These are phyloP conservation scores for Sympetrum striolatum DNA, from an alignment of 2,888 invertebrate species.

Conservation along the genomic window DNA sequence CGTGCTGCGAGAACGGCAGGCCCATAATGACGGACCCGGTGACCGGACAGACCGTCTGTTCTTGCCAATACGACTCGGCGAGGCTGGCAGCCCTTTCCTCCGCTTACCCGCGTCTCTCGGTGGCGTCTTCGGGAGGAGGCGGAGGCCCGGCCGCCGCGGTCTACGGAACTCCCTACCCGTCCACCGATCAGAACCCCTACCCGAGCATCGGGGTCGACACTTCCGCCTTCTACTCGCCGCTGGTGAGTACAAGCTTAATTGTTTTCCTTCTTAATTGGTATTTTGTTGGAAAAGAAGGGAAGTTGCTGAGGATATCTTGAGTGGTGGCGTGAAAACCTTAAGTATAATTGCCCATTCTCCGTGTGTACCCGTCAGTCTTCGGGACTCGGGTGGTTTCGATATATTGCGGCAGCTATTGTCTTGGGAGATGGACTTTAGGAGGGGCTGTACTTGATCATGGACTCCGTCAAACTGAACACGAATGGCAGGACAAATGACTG, in stretches of 20 bases:
- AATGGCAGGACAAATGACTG: no score
- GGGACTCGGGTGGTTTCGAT: no score
- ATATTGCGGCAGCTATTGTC: no score
- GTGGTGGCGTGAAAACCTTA: background rate
- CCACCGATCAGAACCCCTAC: conserved; percentile 90
- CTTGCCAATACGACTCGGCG: conserved; percentile 92
- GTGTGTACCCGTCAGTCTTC: background rate
- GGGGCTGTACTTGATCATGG: no score
- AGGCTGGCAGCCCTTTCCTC: conserved; percentile 83
- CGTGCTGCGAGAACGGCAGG: conserved; percentile 90
- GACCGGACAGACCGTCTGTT: conserved; percentile 91
- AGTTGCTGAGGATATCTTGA: background rate
- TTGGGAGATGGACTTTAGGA: no score
- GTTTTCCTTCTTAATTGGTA: background rate
- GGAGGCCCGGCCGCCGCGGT: conserved; percentile 57
- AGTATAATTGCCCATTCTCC: background rate
- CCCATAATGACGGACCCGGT: conserved; percentile 93
- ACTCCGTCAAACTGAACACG: no score
- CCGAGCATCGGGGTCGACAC: conserved; percentile 93
- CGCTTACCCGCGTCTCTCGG: conserved; percentile 74
- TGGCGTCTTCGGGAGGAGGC: conserved; percentile 73
- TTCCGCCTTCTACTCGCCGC: conserved; percentile 92
- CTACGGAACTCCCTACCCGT: conserved; percentile 87
- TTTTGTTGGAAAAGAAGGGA: background rate
- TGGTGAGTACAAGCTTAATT: conserved; percentile 73